phyloP scores from a whole-genome alignment of 2,888 invertebrate species.

The Abrostola triplasia region DNA sequence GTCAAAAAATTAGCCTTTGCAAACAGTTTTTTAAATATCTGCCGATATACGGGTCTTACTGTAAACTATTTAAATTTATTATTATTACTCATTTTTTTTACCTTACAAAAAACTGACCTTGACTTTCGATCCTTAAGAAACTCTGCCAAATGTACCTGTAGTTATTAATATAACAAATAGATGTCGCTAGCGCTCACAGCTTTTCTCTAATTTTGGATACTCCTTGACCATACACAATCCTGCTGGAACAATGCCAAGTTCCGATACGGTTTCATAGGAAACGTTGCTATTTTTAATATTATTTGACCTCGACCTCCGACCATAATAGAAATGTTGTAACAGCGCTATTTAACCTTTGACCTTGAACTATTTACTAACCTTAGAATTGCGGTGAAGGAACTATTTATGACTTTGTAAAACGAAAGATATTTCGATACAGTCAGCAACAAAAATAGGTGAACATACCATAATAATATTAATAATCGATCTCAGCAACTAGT shows the following conservation, averaged over 20 bases:
- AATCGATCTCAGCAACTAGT: too few species aligned
- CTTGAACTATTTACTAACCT: neutral
- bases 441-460: too few species aligned
- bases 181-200: neutral
- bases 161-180: neutral
- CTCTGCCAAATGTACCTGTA: neutral
- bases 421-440: neutral
- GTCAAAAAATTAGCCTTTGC: too few species aligned
- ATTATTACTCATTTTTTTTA: too few species aligned
- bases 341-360: neutral
- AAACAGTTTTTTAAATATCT: too few species aligned
- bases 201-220: neutral
- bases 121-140: too few species aligned
- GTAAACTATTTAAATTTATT: too few species aligned
- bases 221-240: neutral
- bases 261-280: slow-evolving; percentile 1
- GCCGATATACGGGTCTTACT: too few species aligned
- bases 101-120: too few species aligned
- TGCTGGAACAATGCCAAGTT: neutral
- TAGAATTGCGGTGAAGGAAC: neutral
- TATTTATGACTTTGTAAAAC: neutral
- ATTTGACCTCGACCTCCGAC: slow-evolving; percentile 2
- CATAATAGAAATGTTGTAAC: neutral
- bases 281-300: slow-evolving; percentile 5
- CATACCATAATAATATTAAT: too few species aligned